A percentile compares a stretch with the other conserved stretches of the same genome.
phyloP scores from a whole-genome alignment of 2,113 vertebrate species.

The Lota lota region DNA sequence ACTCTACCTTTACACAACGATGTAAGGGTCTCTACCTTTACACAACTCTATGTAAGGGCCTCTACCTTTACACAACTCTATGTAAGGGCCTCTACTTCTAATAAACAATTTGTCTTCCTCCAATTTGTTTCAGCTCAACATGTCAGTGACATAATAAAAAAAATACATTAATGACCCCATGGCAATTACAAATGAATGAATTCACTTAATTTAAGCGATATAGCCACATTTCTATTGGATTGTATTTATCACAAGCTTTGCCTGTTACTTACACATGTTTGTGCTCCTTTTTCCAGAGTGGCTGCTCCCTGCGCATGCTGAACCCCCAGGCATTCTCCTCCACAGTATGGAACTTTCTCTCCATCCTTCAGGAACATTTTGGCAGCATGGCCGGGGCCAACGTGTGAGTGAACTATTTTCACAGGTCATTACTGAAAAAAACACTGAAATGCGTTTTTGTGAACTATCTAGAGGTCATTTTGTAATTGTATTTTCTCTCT shows the following conservation, averaged over 20 bases:
- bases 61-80: too few species aligned
- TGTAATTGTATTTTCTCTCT: not conserved
- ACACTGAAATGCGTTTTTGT: not conserved
- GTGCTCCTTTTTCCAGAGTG: slow-evolving; percentile 64
- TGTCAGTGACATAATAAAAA: too few species aligned
- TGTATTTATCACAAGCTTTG: not conserved
- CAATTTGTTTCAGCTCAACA: too few species aligned
- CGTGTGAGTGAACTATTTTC: slow-evolving; percentile 56
- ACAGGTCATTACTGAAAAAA: not conserved
- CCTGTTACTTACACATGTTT: not conserved
- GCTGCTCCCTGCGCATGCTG: slow-evolving; percentile 89
- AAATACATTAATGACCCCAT: too few species aligned
- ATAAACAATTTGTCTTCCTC: too few species aligned
- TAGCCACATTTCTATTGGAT: not conserved
- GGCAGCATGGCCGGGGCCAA: slow-evolving; percentile 95
- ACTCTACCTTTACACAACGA: too few species aligned
- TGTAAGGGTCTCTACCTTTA: too few species aligned
- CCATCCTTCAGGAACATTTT: slow-evolving; percentile 91
- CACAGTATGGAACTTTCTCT: slow-evolving; percentile 86
- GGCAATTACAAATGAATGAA: too few species aligned
- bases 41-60: too few species aligned
- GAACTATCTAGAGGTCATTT: not conserved
- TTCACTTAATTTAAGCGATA: not conserved
- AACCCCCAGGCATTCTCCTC: slow-evolving; percentile 90
- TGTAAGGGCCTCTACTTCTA: too few species aligned